phyloP scores from a whole-genome alignment of 2,113 vertebrate species.

The Aegithalos caudatus region DNA sequence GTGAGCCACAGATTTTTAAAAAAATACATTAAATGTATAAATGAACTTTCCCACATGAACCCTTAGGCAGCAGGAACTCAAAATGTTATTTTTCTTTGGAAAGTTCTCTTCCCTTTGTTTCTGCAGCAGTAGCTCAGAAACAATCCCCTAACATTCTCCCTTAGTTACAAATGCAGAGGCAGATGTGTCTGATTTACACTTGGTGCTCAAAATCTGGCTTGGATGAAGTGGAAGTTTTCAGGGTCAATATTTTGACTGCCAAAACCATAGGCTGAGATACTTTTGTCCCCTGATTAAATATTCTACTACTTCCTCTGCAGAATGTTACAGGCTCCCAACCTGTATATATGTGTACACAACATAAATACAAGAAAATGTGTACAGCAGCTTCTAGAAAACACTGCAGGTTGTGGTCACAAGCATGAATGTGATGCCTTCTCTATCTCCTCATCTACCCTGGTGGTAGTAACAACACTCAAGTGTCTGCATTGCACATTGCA shows the following conservation, averaged over 20 bases:
- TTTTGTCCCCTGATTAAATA: neutral
- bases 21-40: neutral
- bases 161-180: neutral
- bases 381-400: neutral
- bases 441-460: neutral
- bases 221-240: neutral
- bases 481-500: neutral
- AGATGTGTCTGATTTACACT: neutral
- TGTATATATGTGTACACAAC: rapidly evolving
- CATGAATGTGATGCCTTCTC: neutral
- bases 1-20: neutral
- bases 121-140: neutral
- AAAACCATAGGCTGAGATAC: neutral
- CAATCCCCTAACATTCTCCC: neutral
- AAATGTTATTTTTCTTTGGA: neutral
- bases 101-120: neutral
- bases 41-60: neutral
- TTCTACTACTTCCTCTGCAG: neutral
- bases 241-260: neutral
- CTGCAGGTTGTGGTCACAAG: neutral
- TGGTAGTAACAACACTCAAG: neutral
- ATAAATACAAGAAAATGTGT: neutral
- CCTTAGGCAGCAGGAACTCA: neutral
- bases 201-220: neutral
- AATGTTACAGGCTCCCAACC: neutral